A percentile compares a stretch with the other conserved stretches of the same genome.
Conservation (phyloP, 1,140 invertebrate genomes). For the Ladona fulva region DNA sequence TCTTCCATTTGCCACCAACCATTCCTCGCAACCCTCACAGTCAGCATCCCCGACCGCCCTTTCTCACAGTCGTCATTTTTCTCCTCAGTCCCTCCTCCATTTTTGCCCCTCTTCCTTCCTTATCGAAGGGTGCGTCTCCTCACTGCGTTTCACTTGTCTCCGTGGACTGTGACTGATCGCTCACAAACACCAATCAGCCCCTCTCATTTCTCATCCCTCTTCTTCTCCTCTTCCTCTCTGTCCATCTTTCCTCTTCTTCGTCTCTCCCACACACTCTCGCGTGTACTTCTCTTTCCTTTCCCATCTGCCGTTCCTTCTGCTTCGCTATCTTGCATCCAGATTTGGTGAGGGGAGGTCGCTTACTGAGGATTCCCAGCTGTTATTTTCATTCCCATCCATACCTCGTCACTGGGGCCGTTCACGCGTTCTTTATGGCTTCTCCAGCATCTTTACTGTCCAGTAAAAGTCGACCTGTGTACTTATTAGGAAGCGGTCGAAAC, state of each 20-base stretch:
- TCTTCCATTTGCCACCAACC: neutral
- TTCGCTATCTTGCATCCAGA: too few species aligned
- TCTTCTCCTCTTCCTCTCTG: neutral
- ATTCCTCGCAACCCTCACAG: neutral
- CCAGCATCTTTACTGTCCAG: too few species aligned
- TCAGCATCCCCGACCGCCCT: neutral
- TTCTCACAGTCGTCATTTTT: slow-evolving; percentile 5
- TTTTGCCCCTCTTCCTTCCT: neutral
- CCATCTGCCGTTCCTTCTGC: neutral
- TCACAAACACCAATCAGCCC: neutral
- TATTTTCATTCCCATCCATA: too few species aligned
- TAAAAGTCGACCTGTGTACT: too few species aligned
- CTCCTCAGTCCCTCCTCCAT: neutral
- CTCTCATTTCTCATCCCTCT: neutral
- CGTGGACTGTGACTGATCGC: neutral
- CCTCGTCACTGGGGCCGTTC: too few species aligned
- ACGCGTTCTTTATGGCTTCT: too few species aligned
- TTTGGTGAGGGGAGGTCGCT: too few species aligned
- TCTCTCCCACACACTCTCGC: neutral
- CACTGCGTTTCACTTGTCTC: neutral
- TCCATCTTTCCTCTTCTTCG: neutral
- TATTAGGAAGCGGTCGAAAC: too few species aligned
- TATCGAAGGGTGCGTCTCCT: slow-evolving; percentile 2
- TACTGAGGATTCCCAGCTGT: too few species aligned
- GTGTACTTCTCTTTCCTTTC: neutral